Conservation (phyloP, 2,797 vertebrate genomes). For the Cossypha caffra region DNA sequence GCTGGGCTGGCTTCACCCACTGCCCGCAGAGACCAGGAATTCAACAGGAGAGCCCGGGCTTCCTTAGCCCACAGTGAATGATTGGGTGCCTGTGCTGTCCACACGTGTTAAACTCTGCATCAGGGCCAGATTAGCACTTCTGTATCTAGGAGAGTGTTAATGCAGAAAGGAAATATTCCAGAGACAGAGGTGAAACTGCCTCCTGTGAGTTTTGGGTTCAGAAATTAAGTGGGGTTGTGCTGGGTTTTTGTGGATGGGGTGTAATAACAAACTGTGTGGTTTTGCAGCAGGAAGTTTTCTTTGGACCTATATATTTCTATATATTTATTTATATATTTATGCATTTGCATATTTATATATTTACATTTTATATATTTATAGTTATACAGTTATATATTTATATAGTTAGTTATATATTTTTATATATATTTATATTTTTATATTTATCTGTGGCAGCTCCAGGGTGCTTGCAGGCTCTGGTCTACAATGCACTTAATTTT, state of each 20-base stretch:
- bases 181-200: not conserved
- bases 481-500: not conserved
- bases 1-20: conserved; percentile 73
- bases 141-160: not conserved
- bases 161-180: not conserved
- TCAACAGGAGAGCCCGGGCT: conserved; percentile 78
- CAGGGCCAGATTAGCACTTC: not conserved
- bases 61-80: conserved; percentile 81
- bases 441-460: not conserved
- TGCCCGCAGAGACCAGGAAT: conserved; percentile 81
- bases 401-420: too few relatives aligned
- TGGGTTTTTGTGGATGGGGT: not conserved
- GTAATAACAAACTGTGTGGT: not conserved
- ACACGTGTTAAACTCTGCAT: not conserved
- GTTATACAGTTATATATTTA: too few relatives aligned
- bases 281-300: not conserved
- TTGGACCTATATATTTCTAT: not conserved
- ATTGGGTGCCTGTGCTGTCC: conserved; percentile 75
- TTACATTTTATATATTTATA: too few relatives aligned
- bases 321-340: too few relatives aligned
- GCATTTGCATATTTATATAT: too few relatives aligned
- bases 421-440: not conserved
- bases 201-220: accelerated
- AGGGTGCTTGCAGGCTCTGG: not conserved
- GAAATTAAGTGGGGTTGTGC: not conserved